Evolutionary conservation across 1,140 invertebrate genomes (phyloP), one percentile per base, ranked within the genome.

Genomic region (Drosophila punjabiensis): DNA sequence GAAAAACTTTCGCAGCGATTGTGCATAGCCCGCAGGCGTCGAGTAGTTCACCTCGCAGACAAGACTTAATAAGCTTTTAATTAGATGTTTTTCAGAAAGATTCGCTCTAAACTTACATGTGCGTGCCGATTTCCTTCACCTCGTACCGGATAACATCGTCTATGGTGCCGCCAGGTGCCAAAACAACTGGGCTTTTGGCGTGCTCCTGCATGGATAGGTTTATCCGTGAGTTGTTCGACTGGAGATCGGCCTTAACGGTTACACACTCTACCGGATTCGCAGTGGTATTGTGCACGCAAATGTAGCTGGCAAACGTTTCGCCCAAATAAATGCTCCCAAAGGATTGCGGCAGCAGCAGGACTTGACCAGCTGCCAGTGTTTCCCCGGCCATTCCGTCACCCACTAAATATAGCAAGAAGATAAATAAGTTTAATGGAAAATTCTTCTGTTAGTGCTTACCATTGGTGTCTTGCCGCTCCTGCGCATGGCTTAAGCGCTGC

Each of bases 121-220:
- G 98, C 50, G 97, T 98, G 35, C 98, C 98, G 83, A 98, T 96
- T 95, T 99, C 99, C 94, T 99, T 99, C 7, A 99, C 98, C 95
- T 99, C 98, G 94, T 99, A 98, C 92, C 98, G 97, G 91, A 99
- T 98, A 18, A 99, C 97, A 94, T 98, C 96, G 94, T 99, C 98
- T 16, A 99, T 95, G 24, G 97, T 99, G 87, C 97, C 95, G 87
- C 97, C 96, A n/a, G 97, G 96, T 63, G 95, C 94, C 32, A 99
- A 94, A 50, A 96, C 94, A 85, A 95, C 95, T 35, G 95, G 93
- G 76, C 95, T 95, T 18, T 95, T 94, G 50, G 95, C 94, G 62
- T 94, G 94, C 73, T 94, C 94, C 77, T 95, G 94, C 70, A 95
- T 95, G 18, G 96, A 95, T 55, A 99, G 93, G 59, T 96, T 94